These are phyloP conservation scores for Protodeltote pygarga DNA, from an alignment of 2,888 invertebrate genomes.

Conservation along the genomic window DNA sequence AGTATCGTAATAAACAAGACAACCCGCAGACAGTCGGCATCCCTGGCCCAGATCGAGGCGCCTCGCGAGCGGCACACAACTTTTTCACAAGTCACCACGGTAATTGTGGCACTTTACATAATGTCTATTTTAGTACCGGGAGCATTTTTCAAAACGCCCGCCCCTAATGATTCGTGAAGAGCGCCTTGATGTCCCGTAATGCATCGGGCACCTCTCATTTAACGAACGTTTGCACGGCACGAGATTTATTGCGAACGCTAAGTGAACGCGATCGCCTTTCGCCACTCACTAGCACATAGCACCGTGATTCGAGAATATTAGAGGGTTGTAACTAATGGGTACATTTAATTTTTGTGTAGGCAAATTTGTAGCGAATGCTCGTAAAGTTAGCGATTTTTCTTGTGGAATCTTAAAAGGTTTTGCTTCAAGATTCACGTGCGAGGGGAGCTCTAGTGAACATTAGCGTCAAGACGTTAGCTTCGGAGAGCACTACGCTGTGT, in stretches of 20 bases:
- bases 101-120: constrained; percentile 85
- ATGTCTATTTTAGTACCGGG: constrained; percentile 84
- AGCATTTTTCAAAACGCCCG: constrained; percentile 74
- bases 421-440: constrained; percentile 32
- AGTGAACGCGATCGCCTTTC: constrained; percentile 72
- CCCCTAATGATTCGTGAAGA: constrained; percentile 82
- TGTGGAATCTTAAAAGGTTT: constrained; percentile 45
- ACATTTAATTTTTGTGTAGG: constrained; percentile 54
- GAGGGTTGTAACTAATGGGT: constrained; percentile 51
- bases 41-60: constrained; percentile 35
- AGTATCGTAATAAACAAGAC: not conserved
- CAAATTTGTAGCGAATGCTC: constrained; percentile 47
- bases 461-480: not conserved
- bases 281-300: constrained; percentile 44
- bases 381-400: constrained; percentile 49
- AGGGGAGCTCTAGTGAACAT: constrained; percentile 23
- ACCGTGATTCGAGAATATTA: constrained; percentile 34
- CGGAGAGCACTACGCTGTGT: not conserved
- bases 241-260: constrained; percentile 72
- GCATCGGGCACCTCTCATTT: constrained; percentile 69
- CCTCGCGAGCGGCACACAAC: constrained; percentile 43
- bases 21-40: constrained; percentile 15
- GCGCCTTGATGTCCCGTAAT: constrained; percentile 69
- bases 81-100: constrained; percentile 75
- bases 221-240: constrained; percentile 57